These are phyloP conservation scores for Globodera ellingtonae DNA, from an alignment of 1,140 invertebrate genomes.

Conservation along the genomic window DNA sequence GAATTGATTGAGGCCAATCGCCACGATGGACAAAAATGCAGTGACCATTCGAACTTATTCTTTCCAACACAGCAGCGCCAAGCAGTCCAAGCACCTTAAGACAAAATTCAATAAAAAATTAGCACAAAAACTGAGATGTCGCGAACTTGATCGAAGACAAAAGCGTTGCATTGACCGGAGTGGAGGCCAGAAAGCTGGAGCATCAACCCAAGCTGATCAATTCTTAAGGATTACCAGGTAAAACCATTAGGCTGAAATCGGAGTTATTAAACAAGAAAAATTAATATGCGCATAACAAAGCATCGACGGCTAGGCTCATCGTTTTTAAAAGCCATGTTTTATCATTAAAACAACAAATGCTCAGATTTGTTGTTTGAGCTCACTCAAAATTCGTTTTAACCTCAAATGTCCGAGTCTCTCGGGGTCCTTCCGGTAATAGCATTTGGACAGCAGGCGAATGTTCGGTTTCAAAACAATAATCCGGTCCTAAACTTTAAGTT, in stretches of 20 bases:
- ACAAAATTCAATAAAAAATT: not conserved
- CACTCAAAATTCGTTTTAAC: conserved; percentile 7
- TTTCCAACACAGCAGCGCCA: conserved; percentile 36
- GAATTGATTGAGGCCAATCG: conserved; percentile 43
- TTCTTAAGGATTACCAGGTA: conserved; percentile 29
- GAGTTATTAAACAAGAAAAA: too few relatives aligned
- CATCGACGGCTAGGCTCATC: too few relatives aligned
- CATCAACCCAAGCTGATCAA: conserved; percentile 37
- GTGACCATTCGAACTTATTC: conserved; percentile 29
- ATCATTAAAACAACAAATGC: too few relatives aligned
- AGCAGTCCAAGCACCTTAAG: conserved; percentile 32
- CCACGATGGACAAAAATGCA: conserved; percentile 34
- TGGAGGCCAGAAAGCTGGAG: conserved; percentile 33
- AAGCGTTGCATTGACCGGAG: conserved; percentile 34
- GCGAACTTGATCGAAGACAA: conserved; percentile 40
- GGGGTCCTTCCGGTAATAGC: conserved; percentile 37
- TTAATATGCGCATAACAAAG: too few relatives aligned
- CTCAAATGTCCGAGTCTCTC: conserved; percentile 39
- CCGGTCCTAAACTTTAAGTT: conserved; percentile 25
- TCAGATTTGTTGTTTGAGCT: not conserved
- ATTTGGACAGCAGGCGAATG: conserved; percentile 37
- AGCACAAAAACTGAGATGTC: not conserved
- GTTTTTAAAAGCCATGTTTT: too few relatives aligned
- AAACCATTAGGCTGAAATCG: too few relatives aligned
- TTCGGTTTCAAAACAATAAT: conserved; percentile 34